Percentiles rank a stretch among this genome's conserved stretches.
Evolutionary conservation across 2,888 invertebrate species (phyloP).

Genomic region (Morpho achilles): DNA sequence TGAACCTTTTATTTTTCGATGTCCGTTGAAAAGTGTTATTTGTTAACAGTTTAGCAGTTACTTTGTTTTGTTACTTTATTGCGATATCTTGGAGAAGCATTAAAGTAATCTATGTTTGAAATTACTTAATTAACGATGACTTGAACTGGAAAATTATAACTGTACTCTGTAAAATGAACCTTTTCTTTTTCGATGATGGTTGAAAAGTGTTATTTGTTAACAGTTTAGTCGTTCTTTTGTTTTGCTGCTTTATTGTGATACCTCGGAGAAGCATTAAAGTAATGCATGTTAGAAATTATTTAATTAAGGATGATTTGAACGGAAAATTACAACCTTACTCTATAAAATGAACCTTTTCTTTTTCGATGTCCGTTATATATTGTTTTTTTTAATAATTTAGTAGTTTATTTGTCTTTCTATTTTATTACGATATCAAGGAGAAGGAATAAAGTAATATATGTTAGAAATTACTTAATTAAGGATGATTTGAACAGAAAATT

Average conservation of each 20-base stretch:
- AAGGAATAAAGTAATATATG: slow-evolving; percentile 7
- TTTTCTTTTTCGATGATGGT: not conserved
- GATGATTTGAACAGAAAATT: no score
- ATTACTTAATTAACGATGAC: no score
- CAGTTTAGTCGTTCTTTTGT: slow-evolving; percentile 3
- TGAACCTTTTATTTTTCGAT: not conserved
- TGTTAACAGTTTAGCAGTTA: slow-evolving; percentile 1
- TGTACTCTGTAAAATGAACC: not conserved
- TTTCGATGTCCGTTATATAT: slow-evolving; percentile 5
- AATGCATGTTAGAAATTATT: not conserved
- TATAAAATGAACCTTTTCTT: not conserved
- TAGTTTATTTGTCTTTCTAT: not conserved
- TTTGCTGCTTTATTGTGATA: not conserved
- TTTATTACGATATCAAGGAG: slow-evolving; percentile 8
- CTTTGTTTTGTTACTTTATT: no score
- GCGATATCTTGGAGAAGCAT: not conserved
- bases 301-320: no score
- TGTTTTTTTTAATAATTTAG: not conserved
- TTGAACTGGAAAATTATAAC: no score
- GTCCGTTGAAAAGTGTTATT: slow-evolving; percentile 4
- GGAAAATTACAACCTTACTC: no score
- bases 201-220: slow-evolving; percentile 3
- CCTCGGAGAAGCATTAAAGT: slow-evolving; percentile 11
- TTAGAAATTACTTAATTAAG: no score
- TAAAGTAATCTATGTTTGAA: not conserved